Conservation (phyloP, 2,888 invertebrate species). For the Protodeltote pygarga region DNA sequence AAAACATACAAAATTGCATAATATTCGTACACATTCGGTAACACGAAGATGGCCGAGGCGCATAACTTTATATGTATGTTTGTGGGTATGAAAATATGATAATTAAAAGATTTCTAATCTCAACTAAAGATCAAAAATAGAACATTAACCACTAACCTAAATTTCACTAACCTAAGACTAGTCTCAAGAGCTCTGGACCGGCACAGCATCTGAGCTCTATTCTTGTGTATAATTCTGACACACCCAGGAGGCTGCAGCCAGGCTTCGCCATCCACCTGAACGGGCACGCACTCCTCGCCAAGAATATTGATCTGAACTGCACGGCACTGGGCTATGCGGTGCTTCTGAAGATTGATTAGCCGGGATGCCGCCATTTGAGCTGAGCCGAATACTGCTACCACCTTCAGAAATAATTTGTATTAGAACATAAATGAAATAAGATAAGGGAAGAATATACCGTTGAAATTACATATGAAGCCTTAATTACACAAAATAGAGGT, state of each 20-base stretch:
- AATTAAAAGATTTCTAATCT: too few species aligned
- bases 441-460: too few species aligned
- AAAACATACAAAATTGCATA: too few species aligned
- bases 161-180: conserved; percentile 88
- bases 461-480: too few species aligned
- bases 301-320: conserved; percentile 98
- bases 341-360: conserved; percentile 97
- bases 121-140: conserved; percentile 27
- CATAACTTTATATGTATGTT: too few species aligned
- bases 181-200: conserved; percentile 96
- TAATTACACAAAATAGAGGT: too few species aligned
- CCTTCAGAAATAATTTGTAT: conserved; percentile 54
- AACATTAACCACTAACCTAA: conserved; percentile 47
- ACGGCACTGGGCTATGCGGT: conserved; percentile 98
- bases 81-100: too few species aligned
- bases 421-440: too few species aligned
- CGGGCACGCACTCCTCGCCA: conserved; percentile 96
- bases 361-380: conserved; percentile 99
- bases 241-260: conserved; percentile 99
- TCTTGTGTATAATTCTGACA: conserved; percentile 98
- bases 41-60: too few species aligned
- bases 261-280: conserved; percentile 97
- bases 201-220: conserved; percentile 98
- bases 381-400: conserved; percentile 98
- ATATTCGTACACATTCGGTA: too few species aligned